phyloP scores from a whole-genome alignment of 2,888 invertebrate species.

The Conistra vaccinii region DNA sequence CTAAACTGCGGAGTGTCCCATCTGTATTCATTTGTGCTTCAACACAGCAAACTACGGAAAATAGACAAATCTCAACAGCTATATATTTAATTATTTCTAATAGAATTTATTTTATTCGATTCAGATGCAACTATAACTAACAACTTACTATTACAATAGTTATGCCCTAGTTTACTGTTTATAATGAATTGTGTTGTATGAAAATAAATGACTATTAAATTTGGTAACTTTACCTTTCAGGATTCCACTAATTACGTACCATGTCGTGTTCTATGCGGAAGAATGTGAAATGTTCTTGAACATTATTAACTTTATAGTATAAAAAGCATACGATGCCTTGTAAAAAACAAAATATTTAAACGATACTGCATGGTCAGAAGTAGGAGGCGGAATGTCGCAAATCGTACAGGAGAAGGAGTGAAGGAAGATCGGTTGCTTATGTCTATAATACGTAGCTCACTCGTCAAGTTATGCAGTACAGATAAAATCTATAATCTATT shows the following conservation, averaged over 20 bases:
- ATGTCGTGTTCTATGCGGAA: conserved; percentile 39
- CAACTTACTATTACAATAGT: conserved; percentile 67
- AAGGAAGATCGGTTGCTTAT: conserved; percentile 76
- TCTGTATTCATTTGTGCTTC: conserved; percentile 15
- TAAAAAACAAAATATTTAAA: conserved; percentile 36
- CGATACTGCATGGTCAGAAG: conserved; percentile 48
- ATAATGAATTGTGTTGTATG: conserved; percentile 75
- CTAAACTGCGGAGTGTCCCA: too few species aligned
- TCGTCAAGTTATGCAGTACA: conserved; percentile 74
- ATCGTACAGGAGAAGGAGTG: conserved; percentile 52
- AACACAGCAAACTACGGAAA: conserved; percentile 86
- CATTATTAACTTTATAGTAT: conserved; percentile 33
- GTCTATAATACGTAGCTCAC: conserved; percentile 83
- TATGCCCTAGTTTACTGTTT: conserved; percentile 60
- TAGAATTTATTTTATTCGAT: conserved; percentile 78
- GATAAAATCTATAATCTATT: conserved; percentile 69
- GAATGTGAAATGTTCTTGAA: conserved; percentile 34
- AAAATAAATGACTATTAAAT: conserved; percentile 84
- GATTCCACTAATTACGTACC: conserved; percentile 58
- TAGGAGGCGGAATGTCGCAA: conserved; percentile 60
- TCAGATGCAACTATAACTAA: conserved; percentile 79
- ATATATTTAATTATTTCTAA: conserved; percentile 71
- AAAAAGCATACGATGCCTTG: conserved; percentile 51
- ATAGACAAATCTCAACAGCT: conserved; percentile 83
- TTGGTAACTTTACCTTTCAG: conserved; percentile 75